Percentiles rank a stretch among this genome's conserved stretches.
These are phyloP conservation scores for Charadrius vociferus DNA, from an alignment of 2,113 vertebrate genomes.

Conservation along the genomic window DNA sequence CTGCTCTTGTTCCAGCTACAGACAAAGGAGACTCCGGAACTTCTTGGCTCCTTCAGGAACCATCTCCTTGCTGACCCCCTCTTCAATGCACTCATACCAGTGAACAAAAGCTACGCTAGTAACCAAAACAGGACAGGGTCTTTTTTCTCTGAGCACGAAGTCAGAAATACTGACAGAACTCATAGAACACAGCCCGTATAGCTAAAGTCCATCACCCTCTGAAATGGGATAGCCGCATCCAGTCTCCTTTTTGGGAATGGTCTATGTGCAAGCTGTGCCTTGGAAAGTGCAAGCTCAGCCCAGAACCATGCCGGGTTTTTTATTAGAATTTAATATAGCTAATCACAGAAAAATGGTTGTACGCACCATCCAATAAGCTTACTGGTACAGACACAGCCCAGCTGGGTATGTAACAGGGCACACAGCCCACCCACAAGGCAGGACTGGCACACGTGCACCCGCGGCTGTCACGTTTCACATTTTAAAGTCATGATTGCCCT, in stretches of 20 bases:
- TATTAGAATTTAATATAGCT: background rate
- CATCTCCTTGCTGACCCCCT: background rate
- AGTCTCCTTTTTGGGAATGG: background rate
- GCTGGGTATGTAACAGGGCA: background rate
- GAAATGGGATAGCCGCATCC: background rate
- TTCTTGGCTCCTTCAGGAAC: background rate
- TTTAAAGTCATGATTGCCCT: background rate
- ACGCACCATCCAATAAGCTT: background rate
- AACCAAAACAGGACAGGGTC: background rate
- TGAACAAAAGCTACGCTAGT: background rate
- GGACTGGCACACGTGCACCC: background rate
- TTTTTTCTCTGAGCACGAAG: background rate
- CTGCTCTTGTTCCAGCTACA: background rate
- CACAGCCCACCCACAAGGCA: background rate
- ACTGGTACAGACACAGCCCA: background rate
- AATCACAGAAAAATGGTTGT: background rate
- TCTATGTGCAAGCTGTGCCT: background rate
- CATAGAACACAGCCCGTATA: background rate
- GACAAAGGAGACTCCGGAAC: background rate
- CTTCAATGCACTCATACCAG: background rate
- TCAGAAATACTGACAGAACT: background rate
- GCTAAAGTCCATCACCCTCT: background rate
- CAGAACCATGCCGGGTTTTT: background rate
- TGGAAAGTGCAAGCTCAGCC: background rate
- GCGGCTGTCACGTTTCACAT: background rate